Base-by-base conservation (phyloP, 1,140 invertebrate genomes). In the Drosophila punjabiensis region DNA sequence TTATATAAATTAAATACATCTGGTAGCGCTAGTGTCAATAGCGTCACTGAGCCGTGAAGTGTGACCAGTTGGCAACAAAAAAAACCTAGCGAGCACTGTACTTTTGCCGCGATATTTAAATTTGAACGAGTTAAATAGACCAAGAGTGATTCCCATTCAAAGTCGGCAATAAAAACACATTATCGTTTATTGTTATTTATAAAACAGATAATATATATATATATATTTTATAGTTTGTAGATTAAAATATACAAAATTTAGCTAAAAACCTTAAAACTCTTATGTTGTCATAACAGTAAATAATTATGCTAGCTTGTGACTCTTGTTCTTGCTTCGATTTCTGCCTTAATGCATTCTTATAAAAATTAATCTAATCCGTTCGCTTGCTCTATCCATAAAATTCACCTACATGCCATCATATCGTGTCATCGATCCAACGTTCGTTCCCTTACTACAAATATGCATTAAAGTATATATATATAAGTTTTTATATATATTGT, bases 241-340 rank as follows among this genome's bases (percentile, higher is more conserved):
- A 90, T 82, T 90, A 86, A 90, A 90, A 91, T 80, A 90, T 91
- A 90, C 86, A 90, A 90, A 91, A 90, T 91, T 90, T 90, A 90
- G 86, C 86, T 90, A 90, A 90, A 90, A 90, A 77, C 60, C 86
- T 90, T 90, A 90, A 80, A 90, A 82, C 68, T 81, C 81, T 89
- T 85, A 85, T 76, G 66, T 63, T 67, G 41, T 76, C 84, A 79
- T 90, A 89, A 89, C 85, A 85, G 81, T 89, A 76, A 81, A 89
- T 89, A 89, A 89, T 89, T 89, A 89, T 90, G 75, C 85, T 89
- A 90, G 65, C 69, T 79, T 62, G 63, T 37, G 64, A 77, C 41
- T 65, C 18, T 81, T 62, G 30, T 59, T 52, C 14, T 75, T 58
- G 41, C 53, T 68, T 48, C 41, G n/a, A 30, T 55, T 65, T 59